A percentile compares a stretch with the other conserved stretches of the same genome.
Conservation (phyloP, 2,113 vertebrate species). For the Proteles cristata region DNA sequence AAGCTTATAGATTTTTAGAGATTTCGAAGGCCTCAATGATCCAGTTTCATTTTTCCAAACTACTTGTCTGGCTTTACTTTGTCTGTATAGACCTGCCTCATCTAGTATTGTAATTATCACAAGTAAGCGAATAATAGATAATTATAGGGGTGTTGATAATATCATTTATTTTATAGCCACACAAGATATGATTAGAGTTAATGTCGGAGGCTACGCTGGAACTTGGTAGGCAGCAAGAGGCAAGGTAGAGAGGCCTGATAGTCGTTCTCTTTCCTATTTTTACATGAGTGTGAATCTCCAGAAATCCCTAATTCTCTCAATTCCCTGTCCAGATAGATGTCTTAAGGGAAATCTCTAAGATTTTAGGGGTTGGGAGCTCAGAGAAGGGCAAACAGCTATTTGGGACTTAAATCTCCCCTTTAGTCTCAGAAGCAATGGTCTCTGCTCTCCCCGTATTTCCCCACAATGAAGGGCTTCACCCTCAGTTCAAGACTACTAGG, state of each 20-base stretch:
- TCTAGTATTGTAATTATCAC: conserved; percentile 66
- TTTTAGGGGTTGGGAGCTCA: conserved; percentile 33
- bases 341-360: conserved; percentile 15
- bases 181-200: conserved; percentile 75
- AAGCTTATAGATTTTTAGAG: conserved; percentile 8
- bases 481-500: neutral
- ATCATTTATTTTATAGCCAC: conserved; percentile 72
- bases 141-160: conserved; percentile 76
- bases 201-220: conserved; percentile 27
- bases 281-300: conserved; percentile 16
- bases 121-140: conserved; percentile 72
- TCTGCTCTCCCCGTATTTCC: neutral
- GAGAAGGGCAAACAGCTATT: conserved; percentile 44
- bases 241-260: neutral
- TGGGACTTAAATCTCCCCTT: neutral
- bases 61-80: conserved; percentile 63
- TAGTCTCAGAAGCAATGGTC: neutral
- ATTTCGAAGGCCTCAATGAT: neutral
- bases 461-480: neutral
- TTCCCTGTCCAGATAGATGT: neutral
- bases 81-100: conserved; percentile 56
- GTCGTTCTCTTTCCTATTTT: conserved; percentile 42
- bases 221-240: conserved; percentile 25
- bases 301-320: conserved; percentile 54
- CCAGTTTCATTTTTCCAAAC: conserved; percentile 58